Evolutionary conservation across 2,888 invertebrate species (phyloP).

Genomic region (Nysson spinosus): DNA sequence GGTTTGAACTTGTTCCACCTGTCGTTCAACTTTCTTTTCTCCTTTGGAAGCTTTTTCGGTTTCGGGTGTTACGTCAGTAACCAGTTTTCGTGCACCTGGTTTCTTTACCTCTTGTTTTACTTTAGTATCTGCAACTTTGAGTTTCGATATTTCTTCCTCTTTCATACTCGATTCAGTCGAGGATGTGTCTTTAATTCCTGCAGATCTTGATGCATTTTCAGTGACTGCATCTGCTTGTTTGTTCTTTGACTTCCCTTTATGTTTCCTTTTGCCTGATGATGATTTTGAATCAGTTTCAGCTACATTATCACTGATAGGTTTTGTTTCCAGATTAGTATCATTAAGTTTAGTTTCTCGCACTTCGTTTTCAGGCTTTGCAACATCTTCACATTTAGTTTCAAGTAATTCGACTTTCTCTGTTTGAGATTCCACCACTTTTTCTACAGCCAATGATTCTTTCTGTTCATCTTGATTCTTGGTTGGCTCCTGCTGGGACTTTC

Average conservation of each 20-base stretch:
- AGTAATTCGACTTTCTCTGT: too few relatives aligned
- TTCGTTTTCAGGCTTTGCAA: neutral
- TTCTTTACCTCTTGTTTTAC: neutral
- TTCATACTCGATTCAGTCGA: neutral
- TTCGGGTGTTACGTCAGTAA: neutral
- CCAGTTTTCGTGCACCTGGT: neutral
- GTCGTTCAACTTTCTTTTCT: neutral
- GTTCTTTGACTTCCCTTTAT: constrained; percentile 24
- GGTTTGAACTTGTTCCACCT: constrained; percentile 3
- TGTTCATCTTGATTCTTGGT: neutral
- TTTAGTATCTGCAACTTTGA: neutral
- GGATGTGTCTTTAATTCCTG: neutral
- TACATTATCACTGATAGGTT: neutral
- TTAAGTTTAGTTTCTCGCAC: neutral
- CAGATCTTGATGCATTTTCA: neutral
- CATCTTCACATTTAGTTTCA: too few relatives aligned
- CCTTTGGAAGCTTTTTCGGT: neutral
- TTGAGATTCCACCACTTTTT: constrained; percentile 70
- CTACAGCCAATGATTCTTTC: constrained; percentile 45
- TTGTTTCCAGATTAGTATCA: neutral
- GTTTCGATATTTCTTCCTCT: neutral
- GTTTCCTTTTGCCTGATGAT: neutral
- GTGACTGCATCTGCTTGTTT: neutral
- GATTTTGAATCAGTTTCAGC: neutral
- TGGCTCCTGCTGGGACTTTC: constrained; percentile 22